phyloP scores from a whole-genome alignment of 2,888 invertebrate genomes.

The Aporophyla nigra region DNA sequence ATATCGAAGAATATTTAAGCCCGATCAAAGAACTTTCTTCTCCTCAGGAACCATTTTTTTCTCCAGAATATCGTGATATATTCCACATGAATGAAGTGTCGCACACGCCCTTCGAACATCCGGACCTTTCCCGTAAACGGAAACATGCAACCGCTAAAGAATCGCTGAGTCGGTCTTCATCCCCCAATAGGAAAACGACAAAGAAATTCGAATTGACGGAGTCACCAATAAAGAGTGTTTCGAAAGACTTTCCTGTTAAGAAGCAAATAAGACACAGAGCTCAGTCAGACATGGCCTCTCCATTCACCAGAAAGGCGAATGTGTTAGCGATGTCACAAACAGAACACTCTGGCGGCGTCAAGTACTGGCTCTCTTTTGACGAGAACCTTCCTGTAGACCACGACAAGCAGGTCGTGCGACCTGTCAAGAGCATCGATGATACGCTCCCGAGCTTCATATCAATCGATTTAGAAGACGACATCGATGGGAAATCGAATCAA shows the following conservation, averaged over 20 bases:
- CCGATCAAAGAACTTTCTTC: constrained; percentile 41
- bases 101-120: not conserved
- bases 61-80: constrained; percentile 50
- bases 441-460: constrained; percentile 81
- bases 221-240: constrained; percentile 78
- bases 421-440: constrained; percentile 71
- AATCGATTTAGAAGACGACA: constrained; percentile 61
- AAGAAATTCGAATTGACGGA: constrained; percentile 75
- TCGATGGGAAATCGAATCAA: constrained; percentile 39
- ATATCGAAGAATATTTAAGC: constrained; percentile 40
- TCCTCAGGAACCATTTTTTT: constrained; percentile 36
- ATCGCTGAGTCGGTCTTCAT: constrained; percentile 70
- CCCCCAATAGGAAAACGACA: constrained; percentile 72
- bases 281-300: constrained; percentile 70
- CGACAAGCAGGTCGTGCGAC: constrained; percentile 47
- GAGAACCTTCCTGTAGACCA: constrained; percentile 70
- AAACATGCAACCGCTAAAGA: constrained; percentile 35
- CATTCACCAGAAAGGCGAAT: constrained; percentile 79
- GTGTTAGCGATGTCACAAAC: constrained; percentile 86
- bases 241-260: constrained; percentile 76
- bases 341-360: constrained; percentile 83
- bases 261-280: constrained; percentile 36
- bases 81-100: not conserved
- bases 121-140: not conserved
- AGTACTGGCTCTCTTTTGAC: constrained; percentile 88